Percentiles rank a stretch among this genome's conserved stretches.
Conservation (phyloP, 92 coral and sea anemone species). For the Virgularia gustaviana region DNA sequence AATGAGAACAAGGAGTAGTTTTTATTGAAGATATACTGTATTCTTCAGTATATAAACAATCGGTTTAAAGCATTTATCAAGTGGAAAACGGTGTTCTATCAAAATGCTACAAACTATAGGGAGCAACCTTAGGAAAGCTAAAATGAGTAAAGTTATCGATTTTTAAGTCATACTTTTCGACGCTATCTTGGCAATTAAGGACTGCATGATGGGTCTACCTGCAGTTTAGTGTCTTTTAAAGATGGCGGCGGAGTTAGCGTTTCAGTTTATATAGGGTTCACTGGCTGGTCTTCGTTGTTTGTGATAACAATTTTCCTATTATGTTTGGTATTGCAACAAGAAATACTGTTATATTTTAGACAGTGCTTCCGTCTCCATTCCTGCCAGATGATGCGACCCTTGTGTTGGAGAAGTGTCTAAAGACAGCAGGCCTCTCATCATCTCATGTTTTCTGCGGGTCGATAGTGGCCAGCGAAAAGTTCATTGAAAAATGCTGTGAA, state of each 20-base stretch:
- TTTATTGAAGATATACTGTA: too few relatives aligned
- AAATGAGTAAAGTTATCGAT: too few relatives aligned
- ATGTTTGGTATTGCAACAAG: neutral
- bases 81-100: too few relatives aligned
- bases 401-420: conserved; percentile 68
- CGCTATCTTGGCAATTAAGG: too few relatives aligned
- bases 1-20: too few relatives aligned
- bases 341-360: conserved; percentile 47
- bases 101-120: too few relatives aligned
- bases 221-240: too few relatives aligned
- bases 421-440: conserved; percentile 61
- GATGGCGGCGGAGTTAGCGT: too few relatives aligned
- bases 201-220: too few relatives aligned
- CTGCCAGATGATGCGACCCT: conserved; percentile 81
- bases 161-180: neutral
- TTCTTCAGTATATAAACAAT: too few relatives aligned
- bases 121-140: too few relatives aligned
- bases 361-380: conserved; percentile 90
- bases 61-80: too few relatives aligned
- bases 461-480: conserved; percentile 75
- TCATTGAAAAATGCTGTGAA: conserved; percentile 64
- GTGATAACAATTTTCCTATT: neutral
- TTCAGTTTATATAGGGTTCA: neutral
- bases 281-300: neutral
- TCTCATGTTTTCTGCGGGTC: conserved; percentile 88